Conservation (phyloP, 2,888 invertebrate species). For the Epiperipatus broadwayi region DNA sequence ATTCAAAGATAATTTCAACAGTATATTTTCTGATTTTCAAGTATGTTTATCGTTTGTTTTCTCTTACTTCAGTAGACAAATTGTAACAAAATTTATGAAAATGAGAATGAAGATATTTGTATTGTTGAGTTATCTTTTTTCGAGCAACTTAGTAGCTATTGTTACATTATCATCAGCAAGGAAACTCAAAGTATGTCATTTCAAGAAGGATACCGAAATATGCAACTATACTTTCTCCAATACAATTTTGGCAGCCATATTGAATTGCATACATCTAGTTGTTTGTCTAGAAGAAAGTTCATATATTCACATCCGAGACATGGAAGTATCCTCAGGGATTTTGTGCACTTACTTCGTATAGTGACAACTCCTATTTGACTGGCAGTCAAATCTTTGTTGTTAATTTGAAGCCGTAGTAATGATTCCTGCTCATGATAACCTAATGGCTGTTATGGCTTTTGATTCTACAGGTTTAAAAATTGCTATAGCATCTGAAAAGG, state of each 20-base stretch:
- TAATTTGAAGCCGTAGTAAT: conserved; percentile 71
- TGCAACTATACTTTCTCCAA: conserved; percentile 90
- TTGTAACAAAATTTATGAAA: too few relatives aligned
- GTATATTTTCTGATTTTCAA: too few relatives aligned
- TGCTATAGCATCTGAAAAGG: conserved; percentile 40
- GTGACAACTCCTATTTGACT: conserved; percentile 79
- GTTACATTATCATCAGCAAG: conserved; percentile 78
- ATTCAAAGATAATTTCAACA: too few relatives aligned
- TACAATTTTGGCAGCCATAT: conserved; percentile 79
- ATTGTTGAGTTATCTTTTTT: conserved; percentile 88
- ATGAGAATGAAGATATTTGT: conserved; percentile 39
- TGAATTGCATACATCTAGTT: conserved; percentile 84
- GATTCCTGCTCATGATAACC: conserved; percentile 90
- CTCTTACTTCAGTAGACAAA: too few relatives aligned
- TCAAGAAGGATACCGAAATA: conserved; percentile 91
- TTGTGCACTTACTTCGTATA: conserved; percentile 69
- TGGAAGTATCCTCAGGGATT: conserved; percentile 82
- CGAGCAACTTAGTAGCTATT: conserved; percentile 85
- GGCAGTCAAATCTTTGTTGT: conserved; percentile 10
- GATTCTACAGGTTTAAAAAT: conserved; percentile 51
- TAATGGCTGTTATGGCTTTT: conserved; percentile 83
- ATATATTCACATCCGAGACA: conserved; percentile 92
- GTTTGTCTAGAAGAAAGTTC: conserved; percentile 93
- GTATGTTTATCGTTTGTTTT: too few relatives aligned
- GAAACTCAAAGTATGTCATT: conserved; percentile 83